phyloP scores from a whole-genome alignment of 2,797 vertebrate species.

The Garrulus glandarius region DNA sequence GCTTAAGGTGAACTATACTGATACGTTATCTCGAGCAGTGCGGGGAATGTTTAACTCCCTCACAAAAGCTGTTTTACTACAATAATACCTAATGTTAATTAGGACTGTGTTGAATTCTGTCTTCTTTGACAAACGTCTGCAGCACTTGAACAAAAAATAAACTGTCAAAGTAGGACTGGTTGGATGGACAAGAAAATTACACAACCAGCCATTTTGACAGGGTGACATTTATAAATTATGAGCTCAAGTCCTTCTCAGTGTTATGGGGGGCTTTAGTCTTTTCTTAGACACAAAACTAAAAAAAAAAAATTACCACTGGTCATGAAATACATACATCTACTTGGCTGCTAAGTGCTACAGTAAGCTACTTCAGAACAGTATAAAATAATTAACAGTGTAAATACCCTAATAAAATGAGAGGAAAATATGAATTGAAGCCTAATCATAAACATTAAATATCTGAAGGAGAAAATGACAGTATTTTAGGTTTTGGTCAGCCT shows the following conservation, averaged over 20 bases:
- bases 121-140: neutral
- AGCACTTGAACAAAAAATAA: slow-evolving; percentile 5
- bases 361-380: neutral
- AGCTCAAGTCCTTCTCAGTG: neutral
- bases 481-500: neutral
- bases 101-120: neutral
- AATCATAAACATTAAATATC: neutral
- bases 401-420: neutral
- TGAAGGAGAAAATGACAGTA: neutral
- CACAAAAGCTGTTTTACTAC: neutral
- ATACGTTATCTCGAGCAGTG: neutral
- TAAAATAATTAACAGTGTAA: neutral
- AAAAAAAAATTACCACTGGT: neutral
- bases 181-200: neutral
- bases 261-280: neutral
- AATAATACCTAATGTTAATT: neutral
- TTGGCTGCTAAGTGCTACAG: neutral
- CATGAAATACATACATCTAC: neutral
- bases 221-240: neutral
- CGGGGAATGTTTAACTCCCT: neutral
- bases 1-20: neutral
- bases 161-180: neutral
- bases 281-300: neutral
- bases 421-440: neutral
- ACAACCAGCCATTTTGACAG: neutral